phyloP scores from a whole-genome alignment of 1,140 invertebrate genomes.

The Hirudo medicinalis region DNA sequence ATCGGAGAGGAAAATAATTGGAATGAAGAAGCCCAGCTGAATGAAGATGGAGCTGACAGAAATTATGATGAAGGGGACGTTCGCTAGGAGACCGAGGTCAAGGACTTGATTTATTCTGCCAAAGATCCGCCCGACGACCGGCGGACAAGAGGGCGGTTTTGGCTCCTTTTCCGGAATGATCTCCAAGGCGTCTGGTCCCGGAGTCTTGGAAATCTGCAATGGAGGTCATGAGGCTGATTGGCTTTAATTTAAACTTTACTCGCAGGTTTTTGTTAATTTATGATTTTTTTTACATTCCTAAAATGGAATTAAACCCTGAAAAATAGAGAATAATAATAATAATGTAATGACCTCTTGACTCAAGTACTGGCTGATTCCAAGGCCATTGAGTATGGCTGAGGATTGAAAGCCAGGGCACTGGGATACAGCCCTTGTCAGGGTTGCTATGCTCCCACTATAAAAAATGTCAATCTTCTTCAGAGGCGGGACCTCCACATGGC shows the following conservation, averaged over 20 bases:
- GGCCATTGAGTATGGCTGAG: no score
- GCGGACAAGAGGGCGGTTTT: background rate
- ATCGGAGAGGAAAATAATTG: slow-evolving; percentile 77
- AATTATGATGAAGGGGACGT: slow-evolving; percentile 79
- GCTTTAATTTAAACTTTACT: no score
- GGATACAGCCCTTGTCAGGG: slow-evolving; percentile 49
- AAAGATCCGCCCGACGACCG: background rate
- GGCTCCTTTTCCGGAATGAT: background rate
- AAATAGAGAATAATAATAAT: no score
- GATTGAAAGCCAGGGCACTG: no score
- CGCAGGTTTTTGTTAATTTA: no score
- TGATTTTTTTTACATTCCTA: no score
- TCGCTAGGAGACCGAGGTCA: slow-evolving; percentile 68
- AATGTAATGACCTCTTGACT: no score
- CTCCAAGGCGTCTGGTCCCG: no score
- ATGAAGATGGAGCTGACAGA: slow-evolving; percentile 85
- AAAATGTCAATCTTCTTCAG: slow-evolving; percentile 75
- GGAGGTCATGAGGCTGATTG: no score
- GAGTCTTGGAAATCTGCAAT: no score
- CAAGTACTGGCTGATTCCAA: no score
- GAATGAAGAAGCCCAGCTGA: slow-evolving; percentile 77
- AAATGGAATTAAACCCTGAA: no score
- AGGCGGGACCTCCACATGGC: background rate
- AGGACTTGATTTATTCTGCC: slow-evolving; percentile 55
- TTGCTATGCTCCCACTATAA: slow-evolving; percentile 77